phyloP scores from a whole-genome alignment of 30 jellyfish, hydroid and myxozoan species.

The Aurelia coerulea region DNA sequence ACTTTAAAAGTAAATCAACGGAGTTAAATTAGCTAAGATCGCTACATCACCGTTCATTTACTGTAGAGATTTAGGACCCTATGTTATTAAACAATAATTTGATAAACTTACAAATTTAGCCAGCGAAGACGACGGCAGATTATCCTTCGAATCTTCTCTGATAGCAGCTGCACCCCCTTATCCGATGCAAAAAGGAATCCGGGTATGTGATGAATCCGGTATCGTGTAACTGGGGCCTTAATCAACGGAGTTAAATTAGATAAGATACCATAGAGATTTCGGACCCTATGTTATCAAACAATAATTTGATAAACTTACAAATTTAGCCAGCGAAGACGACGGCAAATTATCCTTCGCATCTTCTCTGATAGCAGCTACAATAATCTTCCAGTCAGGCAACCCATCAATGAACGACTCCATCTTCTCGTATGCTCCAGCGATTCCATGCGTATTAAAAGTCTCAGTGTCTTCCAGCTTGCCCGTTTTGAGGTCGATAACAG shows the following conservation, averaged over 20 bases:
- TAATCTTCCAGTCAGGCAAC: constrained; percentile 86
- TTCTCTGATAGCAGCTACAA: constrained; percentile 86
- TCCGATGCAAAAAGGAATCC: too few relatives aligned
- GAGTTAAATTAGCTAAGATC: too few relatives aligned
- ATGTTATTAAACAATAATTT: too few relatives aligned
- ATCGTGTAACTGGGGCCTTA: too few relatives aligned
- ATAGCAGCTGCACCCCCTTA: constrained; percentile 88
- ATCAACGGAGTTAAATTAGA: too few relatives aligned
- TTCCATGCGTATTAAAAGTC: constrained; percentile 93
- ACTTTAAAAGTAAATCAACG: too few relatives aligned
- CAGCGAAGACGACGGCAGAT: constrained; percentile 85
- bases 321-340: constrained; percentile 69
- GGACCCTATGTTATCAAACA: too few relatives aligned
- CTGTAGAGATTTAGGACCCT: too few relatives aligned
- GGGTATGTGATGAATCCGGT: too few relatives aligned
- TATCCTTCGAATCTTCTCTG: constrained; percentile 86
- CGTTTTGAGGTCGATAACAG: constrained; percentile 77
- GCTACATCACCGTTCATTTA: too few relatives aligned
- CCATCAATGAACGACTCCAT: constrained; percentile 74
- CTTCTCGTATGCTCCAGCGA: constrained; percentile 94
- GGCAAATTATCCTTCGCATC: constrained; percentile 93
- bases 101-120: constrained; percentile 69
- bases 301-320: constrained; percentile 57
- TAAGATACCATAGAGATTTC: too few relatives aligned
- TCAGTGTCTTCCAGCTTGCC: constrained; percentile 84